Evolutionary conservation across 1,140 invertebrate species (phyloP), one percentile per base, ranked within the genome.

Genomic region (Drosophila lini): DNA sequence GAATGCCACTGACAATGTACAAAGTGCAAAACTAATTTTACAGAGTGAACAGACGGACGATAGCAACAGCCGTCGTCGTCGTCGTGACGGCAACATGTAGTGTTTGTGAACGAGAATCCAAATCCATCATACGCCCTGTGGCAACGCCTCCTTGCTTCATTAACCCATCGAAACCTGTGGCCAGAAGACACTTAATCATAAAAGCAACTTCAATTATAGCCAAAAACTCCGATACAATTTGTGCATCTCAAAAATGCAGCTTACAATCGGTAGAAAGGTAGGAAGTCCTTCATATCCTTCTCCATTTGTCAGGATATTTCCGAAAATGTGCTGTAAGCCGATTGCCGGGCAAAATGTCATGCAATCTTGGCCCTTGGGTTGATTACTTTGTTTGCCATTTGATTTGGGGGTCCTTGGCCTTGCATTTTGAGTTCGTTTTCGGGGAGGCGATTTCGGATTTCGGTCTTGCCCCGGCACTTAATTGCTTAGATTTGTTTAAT

Each of bases 21-120:
- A 89, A 89, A 89, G 85, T 89, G 84, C 84, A 90, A 89, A 89
- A 89, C 84, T 89, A 89, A 89, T 89, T 89, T 89, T 81, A 81
- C 84, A 90, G 85, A 89, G 84, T 89, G 85, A 89, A 44, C 59
- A 65, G 53, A 55, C 63, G 34, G 52, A 82, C 45, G 55, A 15
- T 56, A 64, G 31, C 59, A 60, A 78, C 65, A 60, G 61, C 44
- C 53, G 36, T 41, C 22, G 22, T 22, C 57, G 40, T 70, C 57
- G 40, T 70, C 57, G 34, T 70, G 78, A 52, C 48, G 58, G 83
- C 76, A 86, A 73, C 76, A 88, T 79, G 83, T 53, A 81, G 70
- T 75, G 65, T 52, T 67, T 70, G 64, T 64, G 47, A 68, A 70
- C 65, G 64, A 61, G 47, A 32, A 55, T 22, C 34, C 13, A 84